Evolutionary conservation across 2,888 invertebrate species (phyloP).

Genomic region (Nezara viridula): DNA sequence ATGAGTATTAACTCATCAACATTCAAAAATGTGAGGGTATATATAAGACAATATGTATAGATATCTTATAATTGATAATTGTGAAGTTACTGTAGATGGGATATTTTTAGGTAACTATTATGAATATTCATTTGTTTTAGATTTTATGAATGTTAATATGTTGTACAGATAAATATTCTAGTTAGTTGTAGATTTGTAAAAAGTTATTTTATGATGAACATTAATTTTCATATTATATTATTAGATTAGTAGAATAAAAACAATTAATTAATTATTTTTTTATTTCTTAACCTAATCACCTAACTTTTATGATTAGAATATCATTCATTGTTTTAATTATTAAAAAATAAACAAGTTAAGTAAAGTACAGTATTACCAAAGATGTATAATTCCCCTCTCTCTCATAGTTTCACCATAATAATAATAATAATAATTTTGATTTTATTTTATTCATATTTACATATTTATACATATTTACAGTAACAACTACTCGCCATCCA

Average conservation of each 20-base stretch:
- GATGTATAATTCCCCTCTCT: no score
- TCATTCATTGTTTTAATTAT: no score
- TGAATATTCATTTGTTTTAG: background rate
- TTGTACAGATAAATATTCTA: conserved; percentile 45
- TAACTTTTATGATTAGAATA: background rate
- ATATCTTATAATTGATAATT: conserved; percentile 32
- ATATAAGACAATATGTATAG: conserved; percentile 48
- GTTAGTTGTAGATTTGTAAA: conserved; percentile 39
- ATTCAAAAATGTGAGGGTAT: conserved; percentile 37
- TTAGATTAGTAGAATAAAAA: conserved; percentile 24
- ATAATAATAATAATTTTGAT: no score
- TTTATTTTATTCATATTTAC: no score
- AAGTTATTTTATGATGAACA: conserved; percentile 46
- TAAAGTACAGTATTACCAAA: no score
- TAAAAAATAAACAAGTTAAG: no score
- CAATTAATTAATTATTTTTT: background rate
- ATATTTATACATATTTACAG: no score
- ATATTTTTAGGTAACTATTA: conserved; percentile 22
- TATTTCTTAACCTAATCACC: background rate
- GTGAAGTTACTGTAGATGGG: conserved; percentile 37
- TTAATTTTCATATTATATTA: conserved; percentile 43
- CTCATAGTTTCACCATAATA: no score
- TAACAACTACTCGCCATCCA: no score
- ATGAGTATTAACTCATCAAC: background rate
- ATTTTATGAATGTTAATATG: conserved; percentile 31